Evolutionary conservation across 2,113 vertebrate genomes (phyloP).

Genomic region (Rhinolophus sinicus): DNA sequence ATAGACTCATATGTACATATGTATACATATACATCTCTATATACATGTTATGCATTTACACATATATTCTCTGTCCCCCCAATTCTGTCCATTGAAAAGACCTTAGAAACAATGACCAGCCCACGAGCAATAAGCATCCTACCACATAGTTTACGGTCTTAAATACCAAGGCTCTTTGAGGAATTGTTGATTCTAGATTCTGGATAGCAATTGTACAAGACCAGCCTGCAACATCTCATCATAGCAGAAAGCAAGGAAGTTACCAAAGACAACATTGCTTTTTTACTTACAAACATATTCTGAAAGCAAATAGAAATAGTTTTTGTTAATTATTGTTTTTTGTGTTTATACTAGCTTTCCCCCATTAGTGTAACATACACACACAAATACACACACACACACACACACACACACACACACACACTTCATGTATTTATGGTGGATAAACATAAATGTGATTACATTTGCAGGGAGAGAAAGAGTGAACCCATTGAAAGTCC

Average conservation of each 20-base stretch:
- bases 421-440: neutral
- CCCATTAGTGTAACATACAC: neutral
- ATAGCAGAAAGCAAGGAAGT: neutral
- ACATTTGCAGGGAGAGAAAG: neutral
- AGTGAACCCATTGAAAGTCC: neutral
- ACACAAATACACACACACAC: neutral
- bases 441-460: neutral
- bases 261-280: neutral
- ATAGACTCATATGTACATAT: neutral
- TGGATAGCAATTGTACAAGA: neutral
- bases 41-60: neutral
- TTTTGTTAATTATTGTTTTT: neutral
- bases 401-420: neutral
- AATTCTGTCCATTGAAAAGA: neutral
- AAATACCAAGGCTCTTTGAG: neutral
- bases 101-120: neutral
- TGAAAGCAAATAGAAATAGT: neutral
- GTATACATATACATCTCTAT: neutral
- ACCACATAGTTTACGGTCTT: neutral
- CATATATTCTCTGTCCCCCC: neutral
- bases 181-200: neutral
- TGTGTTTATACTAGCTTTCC: neutral
- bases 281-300: neutral
- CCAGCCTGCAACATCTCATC: neutral
- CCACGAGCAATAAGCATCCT: neutral